Base-by-base conservation (phyloP, 2,888 invertebrate species). In the Malthinus flaveolus region DNA sequence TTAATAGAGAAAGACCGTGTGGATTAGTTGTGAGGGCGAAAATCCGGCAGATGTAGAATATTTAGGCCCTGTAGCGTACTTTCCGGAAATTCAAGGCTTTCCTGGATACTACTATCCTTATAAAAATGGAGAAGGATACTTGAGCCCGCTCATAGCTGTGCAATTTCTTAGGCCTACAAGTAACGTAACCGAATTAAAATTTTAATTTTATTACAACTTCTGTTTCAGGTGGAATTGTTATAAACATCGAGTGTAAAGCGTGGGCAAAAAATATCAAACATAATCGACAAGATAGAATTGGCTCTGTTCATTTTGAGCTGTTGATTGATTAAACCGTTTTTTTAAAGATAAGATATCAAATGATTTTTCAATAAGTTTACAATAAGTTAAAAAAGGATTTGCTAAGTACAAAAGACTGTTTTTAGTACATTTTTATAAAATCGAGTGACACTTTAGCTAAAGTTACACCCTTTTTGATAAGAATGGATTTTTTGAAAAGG, bases 1-100 rank as follows among this genome's bases (percentile, higher is more conserved):
- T 78, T 80, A 23, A 13, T 73, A 91, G 87, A 78, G 90, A 62
- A 88, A 91, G 73, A 92, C 91, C 70, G 86, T 97, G 66, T 96
- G 95, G 90, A 87, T 97, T 9, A 90, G 93, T 5, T 98, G 97
- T 76, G 89, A 92, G 71, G 97, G 97, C 45, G 96, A 96, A 83
- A 93, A 92, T 78, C 91, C 95, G 0, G 91, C 92, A 0, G 97
- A 97, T 80, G 83, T 89, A 59, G 97, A 97, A 79, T 93, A 95
- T 78, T 85, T 97, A 64, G 97, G 96, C 0, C 87, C 89, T 1
- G 83, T 97, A 62, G 82, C 85, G 61, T 95, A 95, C 80, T 82
- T 87, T 65, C 94, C 94, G 0, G 83, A 87, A 69, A 65, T 74
- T 23, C 85, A 87, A 68, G 94, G 95, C 51, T 93, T 94, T 75